phyloP scores from a whole-genome alignment of 2,797 vertebrate genomes.

The Basileuterus tristriatus region DNA sequence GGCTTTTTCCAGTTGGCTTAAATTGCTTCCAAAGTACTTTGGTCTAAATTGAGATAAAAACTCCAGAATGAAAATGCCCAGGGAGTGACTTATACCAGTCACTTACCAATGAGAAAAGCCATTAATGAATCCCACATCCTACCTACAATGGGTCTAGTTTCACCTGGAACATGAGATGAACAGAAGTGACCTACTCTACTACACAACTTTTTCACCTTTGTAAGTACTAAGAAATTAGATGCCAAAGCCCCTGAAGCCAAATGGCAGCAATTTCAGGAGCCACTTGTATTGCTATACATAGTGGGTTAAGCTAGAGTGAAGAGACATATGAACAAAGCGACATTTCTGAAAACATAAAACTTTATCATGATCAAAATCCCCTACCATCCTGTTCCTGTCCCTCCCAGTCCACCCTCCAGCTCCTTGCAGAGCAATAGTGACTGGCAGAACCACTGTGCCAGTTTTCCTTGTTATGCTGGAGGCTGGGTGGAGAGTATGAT shows the following conservation, averaged over 20 bases:
- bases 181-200: not conserved
- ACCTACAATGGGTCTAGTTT: not conserved
- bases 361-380: slow-evolving; percentile 3
- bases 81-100: not conserved
- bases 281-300: not conserved
- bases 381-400: not conserved
- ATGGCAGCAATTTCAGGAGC: not conserved
- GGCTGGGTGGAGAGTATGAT: not conserved
- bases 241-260: not conserved
- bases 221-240: not conserved
- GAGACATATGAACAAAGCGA: fast-evolving
- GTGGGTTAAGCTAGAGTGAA: not conserved
- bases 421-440: not conserved
- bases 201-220: not conserved
- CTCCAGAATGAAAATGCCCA: not conserved
- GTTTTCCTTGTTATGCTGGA: not conserved
- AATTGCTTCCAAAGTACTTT: slow-evolving; percentile 18
- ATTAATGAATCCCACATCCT: not conserved
- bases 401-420: not conserved
- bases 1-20: slow-evolving; percentile 6
- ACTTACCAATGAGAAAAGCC: not conserved
- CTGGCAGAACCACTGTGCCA: not conserved
- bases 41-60: not conserved
- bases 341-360: not conserved
- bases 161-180: not conserved